phyloP scores from a whole-genome alignment of 2,113 vertebrate genomes.

The Embiotoca jacksoni region DNA sequence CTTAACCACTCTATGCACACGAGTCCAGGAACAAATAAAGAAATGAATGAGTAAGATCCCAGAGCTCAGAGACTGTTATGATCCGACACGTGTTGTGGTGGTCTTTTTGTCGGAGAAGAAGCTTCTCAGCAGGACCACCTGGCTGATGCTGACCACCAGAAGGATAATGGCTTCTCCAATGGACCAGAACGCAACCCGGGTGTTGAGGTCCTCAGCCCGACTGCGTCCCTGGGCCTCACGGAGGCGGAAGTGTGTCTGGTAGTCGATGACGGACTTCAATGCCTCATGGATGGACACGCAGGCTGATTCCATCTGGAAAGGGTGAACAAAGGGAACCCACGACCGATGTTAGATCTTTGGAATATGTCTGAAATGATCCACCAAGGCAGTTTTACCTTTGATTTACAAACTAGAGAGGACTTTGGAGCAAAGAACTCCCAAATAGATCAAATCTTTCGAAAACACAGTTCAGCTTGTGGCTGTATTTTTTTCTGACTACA shows the following conservation, averaged over 20 bases:
- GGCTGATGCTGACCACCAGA: slow-evolving; percentile 97
- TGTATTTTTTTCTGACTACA: no score
- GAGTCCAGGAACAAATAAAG: slow-evolving; percentile 26
- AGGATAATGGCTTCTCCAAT: slow-evolving; percentile 97
- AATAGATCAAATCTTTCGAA: no score
- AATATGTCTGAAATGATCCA: neutral
- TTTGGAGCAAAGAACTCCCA: no score
- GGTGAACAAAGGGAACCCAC: neutral
- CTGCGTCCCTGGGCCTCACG: slow-evolving; percentile 97
- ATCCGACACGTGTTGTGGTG: slow-evolving; percentile 95
- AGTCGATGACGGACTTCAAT: slow-evolving; percentile 96
- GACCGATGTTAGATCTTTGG: neutral
- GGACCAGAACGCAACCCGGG: slow-evolving; percentile 97
- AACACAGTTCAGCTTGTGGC: no score
- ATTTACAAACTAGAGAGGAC: no score
- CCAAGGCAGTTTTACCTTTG: no score
- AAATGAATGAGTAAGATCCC: slow-evolving; percentile 30
- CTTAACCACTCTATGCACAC: slow-evolving; percentile 50
- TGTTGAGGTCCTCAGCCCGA: slow-evolving; percentile 97
- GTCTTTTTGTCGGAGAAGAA: slow-evolving; percentile 99
- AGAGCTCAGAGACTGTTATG: slow-evolving; percentile 83
- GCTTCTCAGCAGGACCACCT: slow-evolving; percentile 96
- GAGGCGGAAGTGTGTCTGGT: slow-evolving; percentile 97
- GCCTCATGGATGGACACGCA: slow-evolving; percentile 99
- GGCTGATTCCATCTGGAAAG: slow-evolving; percentile 95